Evolutionary conservation across 2,888 invertebrate genomes (phyloP).

Genomic region (Timandra comae): DNA sequence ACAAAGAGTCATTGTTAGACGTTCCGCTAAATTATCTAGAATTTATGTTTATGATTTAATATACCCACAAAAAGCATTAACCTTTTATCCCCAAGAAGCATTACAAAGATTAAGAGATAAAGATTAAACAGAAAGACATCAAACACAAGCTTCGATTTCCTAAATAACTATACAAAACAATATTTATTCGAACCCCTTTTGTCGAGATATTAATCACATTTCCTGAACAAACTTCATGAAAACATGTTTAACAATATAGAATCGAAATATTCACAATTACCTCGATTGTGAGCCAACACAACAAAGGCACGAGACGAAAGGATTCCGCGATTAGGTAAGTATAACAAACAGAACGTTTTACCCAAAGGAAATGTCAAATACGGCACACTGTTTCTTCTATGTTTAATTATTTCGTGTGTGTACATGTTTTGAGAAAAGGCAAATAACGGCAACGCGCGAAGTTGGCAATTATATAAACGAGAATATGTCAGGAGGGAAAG

Average conservation of each 20-base stretch:
- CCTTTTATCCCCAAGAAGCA: too few species aligned
- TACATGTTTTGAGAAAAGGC: slow-evolving; percentile 9
- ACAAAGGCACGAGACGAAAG: slow-evolving; percentile 2
- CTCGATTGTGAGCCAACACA: neutral
- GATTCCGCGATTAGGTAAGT: neutral
- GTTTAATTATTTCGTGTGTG: slow-evolving; percentile 10
- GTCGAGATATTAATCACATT: too few species aligned
- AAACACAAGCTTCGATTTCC: too few species aligned
- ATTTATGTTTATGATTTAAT: too few species aligned
- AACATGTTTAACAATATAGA: neutral
- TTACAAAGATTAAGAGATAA: too few species aligned
- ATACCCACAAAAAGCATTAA: too few species aligned
- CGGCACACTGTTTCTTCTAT: slow-evolving; percentile 13
- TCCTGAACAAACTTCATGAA: neutral
- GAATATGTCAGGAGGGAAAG: slow-evolving; percentile 63
- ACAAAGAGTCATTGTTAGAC: too few species aligned
- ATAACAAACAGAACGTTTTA: slow-evolving; percentile 10
- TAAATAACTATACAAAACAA: too few species aligned
- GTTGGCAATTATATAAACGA: slow-evolving; percentile 66
- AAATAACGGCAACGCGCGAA: slow-evolving; percentile 16
- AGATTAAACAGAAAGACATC: too few species aligned
- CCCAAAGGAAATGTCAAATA: slow-evolving; percentile 7
- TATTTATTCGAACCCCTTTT: too few species aligned
- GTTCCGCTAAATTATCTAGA: too few species aligned
- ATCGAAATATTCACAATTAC: neutral